Evolutionary conservation across 2,113 vertebrate species (phyloP), one percentile per base, ranked within the genome.

Genomic region (Ariopsis seemanni): DNA sequence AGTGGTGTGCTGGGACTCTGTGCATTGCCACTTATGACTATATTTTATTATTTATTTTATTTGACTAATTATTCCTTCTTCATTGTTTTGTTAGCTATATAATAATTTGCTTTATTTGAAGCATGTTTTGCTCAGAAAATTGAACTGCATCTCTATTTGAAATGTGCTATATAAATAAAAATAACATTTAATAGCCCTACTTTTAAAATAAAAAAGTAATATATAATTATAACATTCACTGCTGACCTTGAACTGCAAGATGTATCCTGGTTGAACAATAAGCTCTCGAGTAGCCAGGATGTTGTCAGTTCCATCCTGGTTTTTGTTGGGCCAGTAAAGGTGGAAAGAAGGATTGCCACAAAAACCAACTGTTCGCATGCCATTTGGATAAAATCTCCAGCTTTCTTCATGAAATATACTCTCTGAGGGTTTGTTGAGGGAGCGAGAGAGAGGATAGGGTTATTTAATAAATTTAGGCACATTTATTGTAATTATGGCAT

Each of bases 321-420:
- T 99, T 93, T 99, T 99, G 93, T 99, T 99, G 74, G 98, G 97
- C 98, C 98, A 99, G 92, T 99, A 99, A 86, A 99, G 95, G 89
- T 99, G 98, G 92, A 99, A 99, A n/a, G 98, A 99, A 9, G 98
- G 98, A 92, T 99, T 99, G 89, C 97, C 97, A 91, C 98, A 99
- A 95, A 99, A 99, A 58, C 98, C 98, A 25, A 97, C 97, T 30
- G 98, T 99, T 85, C 97, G 97, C 58, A 99, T 97, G 25, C 97
- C 98, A 84, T 99, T 99, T 25, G 98, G 98, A 90, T 99, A 99
- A 94, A 99, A 99, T 88, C 97, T 99, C 98, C 98, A 99, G 92
- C 97, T 98, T 94, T 99, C 98, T 94, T 99, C 98, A 71, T 99
- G 98, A 84, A 97, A 97, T 78, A 94, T 93, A 11, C 97, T 97